Evolutionary conservation across 2,888 invertebrate species (phyloP).

Genomic region (Epinotia brunnichana): DNA sequence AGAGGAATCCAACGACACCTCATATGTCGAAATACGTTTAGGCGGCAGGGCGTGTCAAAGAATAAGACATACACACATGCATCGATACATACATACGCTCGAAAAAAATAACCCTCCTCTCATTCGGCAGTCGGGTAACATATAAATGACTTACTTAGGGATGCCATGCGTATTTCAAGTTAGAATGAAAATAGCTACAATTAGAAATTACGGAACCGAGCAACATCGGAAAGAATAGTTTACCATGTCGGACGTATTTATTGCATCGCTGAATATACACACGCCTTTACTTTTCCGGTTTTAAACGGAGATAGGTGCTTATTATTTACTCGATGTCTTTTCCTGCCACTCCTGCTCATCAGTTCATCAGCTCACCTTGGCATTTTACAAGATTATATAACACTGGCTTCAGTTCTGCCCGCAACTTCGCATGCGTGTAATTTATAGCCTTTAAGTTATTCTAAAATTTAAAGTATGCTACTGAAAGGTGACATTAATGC

Average conservation of each 20-base stretch:
- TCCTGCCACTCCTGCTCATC: constrained; percentile 17
- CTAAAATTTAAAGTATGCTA: too few relatives aligned
- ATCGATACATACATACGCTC: too few relatives aligned
- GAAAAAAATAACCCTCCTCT: too few relatives aligned
- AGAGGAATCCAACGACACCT: too few relatives aligned
- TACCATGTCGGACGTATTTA: constrained; percentile 17
- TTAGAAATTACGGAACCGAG: constrained; percentile 8
- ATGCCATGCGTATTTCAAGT: background rate
- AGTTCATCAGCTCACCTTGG: background rate
- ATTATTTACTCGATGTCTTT: constrained; percentile 7
- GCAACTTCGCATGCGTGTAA: background rate
- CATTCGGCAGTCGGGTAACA: too few relatives aligned
- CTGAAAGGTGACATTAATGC: too few relatives aligned
- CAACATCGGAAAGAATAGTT: constrained; percentile 20
- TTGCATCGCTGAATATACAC: constrained; percentile 8
- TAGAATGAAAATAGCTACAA: background rate
- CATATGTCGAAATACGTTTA: too few relatives aligned
- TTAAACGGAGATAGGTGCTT: constrained; percentile 11
- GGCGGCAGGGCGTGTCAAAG: too few relatives aligned
- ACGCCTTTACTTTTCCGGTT: constrained; percentile 20
- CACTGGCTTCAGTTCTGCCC: background rate
- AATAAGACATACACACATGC: too few relatives aligned
- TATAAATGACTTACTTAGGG: background rate
- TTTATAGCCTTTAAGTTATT: background rate
- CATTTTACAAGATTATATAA: constrained; percentile 4